Evolutionary conservation across 2,113 vertebrate species (phyloP).

Genomic region (Clupea harengus): DNA sequence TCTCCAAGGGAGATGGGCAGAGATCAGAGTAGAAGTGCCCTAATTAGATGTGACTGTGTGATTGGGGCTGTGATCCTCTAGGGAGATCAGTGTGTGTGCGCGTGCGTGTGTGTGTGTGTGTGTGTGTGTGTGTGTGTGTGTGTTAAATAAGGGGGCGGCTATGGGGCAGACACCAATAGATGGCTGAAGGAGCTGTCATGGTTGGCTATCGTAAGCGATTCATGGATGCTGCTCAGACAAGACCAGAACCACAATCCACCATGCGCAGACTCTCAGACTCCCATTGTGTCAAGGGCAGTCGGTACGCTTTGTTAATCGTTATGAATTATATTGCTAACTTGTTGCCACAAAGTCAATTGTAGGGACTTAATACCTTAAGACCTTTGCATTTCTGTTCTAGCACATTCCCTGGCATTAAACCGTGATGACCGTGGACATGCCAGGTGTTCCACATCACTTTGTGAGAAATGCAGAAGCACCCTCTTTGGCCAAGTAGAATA

Average conservation of each 20-base stretch:
- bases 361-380: not conserved
- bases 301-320: not conserved
- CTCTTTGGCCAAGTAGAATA: not conserved
- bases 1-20: slow-evolving; percentile 81
- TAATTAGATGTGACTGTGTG: slow-evolving; percentile 78
- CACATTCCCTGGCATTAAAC: not conserved
- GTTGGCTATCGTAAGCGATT: not conserved
- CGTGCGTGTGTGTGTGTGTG: slow-evolving; percentile 14
- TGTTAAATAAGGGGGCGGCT: not conserved
- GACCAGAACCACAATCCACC: not conserved
- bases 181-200: not conserved
- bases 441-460: not conserved
- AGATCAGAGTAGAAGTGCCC: slow-evolving; percentile 64
- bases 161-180: not conserved
- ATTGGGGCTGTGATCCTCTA: slow-evolving; percentile 36
- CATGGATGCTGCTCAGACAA: not conserved
- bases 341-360: not conserved
- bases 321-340: not conserved
- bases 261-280: not conserved
- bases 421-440: not conserved
- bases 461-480: not conserved
- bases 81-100: slow-evolving; percentile 18
- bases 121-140: not conserved
- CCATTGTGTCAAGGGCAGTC: not conserved
- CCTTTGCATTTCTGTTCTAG: not conserved